These are phyloP conservation scores for Anguilla megastoma DNA, from an alignment of 2,797 vertebrate genomes.

Conservation along the genomic window DNA sequence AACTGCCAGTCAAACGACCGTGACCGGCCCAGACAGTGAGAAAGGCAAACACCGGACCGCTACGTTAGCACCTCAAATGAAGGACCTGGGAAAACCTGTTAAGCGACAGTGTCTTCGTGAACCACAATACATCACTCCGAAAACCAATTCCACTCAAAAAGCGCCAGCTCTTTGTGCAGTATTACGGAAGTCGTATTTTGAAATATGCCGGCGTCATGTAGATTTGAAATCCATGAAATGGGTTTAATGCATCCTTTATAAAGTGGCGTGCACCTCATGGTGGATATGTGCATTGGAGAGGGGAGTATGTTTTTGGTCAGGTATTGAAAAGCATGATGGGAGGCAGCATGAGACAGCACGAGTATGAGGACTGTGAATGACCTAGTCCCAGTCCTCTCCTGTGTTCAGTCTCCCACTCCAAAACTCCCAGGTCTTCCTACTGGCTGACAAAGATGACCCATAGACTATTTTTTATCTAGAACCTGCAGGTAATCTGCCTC, in stretches of 20 bases:
- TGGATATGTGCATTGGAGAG: neutral
- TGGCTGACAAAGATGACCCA: neutral
- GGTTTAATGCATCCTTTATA: constrained; percentile 27
- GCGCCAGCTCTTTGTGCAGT: constrained; percentile 21
- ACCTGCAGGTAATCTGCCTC: neutral
- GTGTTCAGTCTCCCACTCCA: neutral
- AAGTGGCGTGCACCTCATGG: constrained; percentile 8
- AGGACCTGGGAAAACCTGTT: constrained; percentile 21
- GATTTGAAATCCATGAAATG: constrained; percentile 36
- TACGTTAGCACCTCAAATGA: neutral
- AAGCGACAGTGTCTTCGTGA: constrained; percentile 24
- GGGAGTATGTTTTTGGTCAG: neutral
- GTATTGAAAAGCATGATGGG: neutral
- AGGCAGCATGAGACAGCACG: neutral
- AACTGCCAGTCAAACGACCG: constrained; percentile 7
- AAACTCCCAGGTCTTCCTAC: neutral
- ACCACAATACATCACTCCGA: constrained; percentile 17
- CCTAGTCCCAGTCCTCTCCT: neutral
- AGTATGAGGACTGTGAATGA: neutral
- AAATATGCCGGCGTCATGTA: constrained; percentile 15
- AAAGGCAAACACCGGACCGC: neutral
- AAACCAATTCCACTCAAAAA: neutral
- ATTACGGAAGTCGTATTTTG: constrained; percentile 29
- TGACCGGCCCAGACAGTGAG: neutral
- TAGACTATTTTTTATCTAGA: neutral